These are phyloP conservation scores for Drosophila phalerata DNA, from an alignment of 2,888 invertebrate genomes.

Conservation along the genomic window DNA sequence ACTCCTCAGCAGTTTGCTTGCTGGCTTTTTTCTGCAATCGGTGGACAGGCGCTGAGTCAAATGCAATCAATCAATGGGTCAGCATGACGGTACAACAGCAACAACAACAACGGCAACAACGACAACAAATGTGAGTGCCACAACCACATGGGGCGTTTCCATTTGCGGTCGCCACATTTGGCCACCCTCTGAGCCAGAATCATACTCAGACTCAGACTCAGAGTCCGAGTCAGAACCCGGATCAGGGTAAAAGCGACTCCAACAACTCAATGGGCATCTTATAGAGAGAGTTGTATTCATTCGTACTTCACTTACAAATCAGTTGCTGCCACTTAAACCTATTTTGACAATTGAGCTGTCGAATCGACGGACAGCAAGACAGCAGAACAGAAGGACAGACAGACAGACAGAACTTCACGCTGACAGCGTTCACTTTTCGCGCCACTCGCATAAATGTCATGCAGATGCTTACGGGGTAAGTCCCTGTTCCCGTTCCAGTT, in stretches of 20 bases:
- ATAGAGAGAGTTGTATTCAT: conserved; percentile 2
- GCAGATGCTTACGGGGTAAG: conserved; percentile 25
- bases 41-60: conserved; percentile 52
- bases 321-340: conserved; percentile 77
- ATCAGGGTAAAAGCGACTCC: conserved; percentile 8
- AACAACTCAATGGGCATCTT: conserved; percentile 42
- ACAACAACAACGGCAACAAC: background rate
- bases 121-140: conserved; percentile 34
- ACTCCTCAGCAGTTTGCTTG: background rate
- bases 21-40: conserved; percentile 13
- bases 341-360: conserved; percentile 85
- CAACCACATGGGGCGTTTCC: conserved; percentile 81
- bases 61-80: conserved; percentile 82
- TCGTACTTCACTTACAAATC: conserved; percentile 63
- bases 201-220: background rate
- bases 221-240: background rate
- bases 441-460: conserved; percentile 45
- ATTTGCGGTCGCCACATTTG: conserved; percentile 71
- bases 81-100: conserved; percentile 55
- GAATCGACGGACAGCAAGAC: conserved; percentile 58
- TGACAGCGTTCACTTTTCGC: conserved; percentile 73
- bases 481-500: conserved; percentile 2
- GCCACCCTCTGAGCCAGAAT: conserved; percentile 68
- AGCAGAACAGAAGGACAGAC: background rate
- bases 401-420: conserved; percentile 8